These are phyloP conservation scores for Colletes gigas DNA, from an alignment of 1,140 invertebrate species.

Conservation along the genomic window DNA sequence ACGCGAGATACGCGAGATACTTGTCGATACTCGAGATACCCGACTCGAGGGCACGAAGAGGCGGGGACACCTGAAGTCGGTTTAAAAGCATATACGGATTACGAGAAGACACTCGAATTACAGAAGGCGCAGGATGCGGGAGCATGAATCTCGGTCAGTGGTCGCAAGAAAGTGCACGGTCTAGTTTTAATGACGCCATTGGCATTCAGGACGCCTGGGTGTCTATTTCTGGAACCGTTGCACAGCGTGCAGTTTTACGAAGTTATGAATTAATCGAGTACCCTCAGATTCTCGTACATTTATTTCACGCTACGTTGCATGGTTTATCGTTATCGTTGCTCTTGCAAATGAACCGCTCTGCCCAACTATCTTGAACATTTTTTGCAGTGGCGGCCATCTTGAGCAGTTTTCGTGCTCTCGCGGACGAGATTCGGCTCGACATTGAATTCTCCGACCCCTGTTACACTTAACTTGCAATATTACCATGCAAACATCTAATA, in stretches of 20 bases:
- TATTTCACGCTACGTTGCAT: too few relatives aligned
- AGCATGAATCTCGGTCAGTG: conserved; percentile 48
- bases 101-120: conserved; percentile 50
- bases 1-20: conserved; percentile 48
- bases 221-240: conserved; percentile 26
- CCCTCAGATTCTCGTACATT: too few relatives aligned
- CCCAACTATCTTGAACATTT: too few relatives aligned
- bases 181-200: conserved; percentile 50
- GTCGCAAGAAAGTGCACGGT: conserved; percentile 42
- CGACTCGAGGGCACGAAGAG: conserved; percentile 14
- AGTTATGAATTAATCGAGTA: conserved; percentile 19
- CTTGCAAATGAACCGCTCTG: too few relatives aligned
- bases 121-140: conserved; percentile 6
- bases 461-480: too few relatives aligned
- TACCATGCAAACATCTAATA: too few relatives aligned
- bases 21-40: conserved; percentile 54
- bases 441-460: too few relatives aligned
- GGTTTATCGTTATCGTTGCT: too few relatives aligned
- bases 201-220: conserved; percentile 34
- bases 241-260: conserved; percentile 5
- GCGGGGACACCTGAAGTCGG: conserved; percentile 21
- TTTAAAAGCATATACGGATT: conserved; percentile 33
- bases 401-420: too few relatives aligned
- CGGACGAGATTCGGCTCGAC: too few relatives aligned
- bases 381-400: too few relatives aligned